Conservation (phyloP, 1,140 invertebrate species). For the Rhynchophorus ferrugineus region DNA sequence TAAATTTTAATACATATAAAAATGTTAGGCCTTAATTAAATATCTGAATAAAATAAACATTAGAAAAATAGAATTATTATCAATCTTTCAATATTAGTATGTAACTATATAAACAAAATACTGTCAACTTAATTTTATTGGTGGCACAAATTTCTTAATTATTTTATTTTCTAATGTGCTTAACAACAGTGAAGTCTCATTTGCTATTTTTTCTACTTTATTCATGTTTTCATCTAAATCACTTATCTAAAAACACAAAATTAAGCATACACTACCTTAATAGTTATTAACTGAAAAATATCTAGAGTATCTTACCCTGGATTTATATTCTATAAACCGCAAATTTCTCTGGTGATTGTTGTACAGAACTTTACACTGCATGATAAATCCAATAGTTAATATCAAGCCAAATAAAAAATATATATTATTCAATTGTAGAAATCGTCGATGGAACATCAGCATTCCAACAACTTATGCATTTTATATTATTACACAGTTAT, state of each 20-base stretch:
- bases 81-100: too few species aligned
- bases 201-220: slow-evolving; percentile 43
- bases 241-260: slow-evolving; percentile 41
- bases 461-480: slow-evolving; percentile 22
- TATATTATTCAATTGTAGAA: slow-evolving; percentile 30
- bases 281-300: slow-evolving; percentile 2
- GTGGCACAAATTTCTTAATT: slow-evolving; percentile 3
- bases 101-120: too few species aligned
- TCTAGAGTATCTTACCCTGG: slow-evolving; percentile 43
- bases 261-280: not conserved
- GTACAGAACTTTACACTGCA: slow-evolving; percentile 31
- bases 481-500: slow-evolving; percentile 1
- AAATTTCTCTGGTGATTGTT: slow-evolving; percentile 31
- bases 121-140: slow-evolving; percentile 7
- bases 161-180: slow-evolving; percentile 19
- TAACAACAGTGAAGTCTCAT: slow-evolving; percentile 33
- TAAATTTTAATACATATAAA: too few species aligned
- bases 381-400: slow-evolving; percentile 27
- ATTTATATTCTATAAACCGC: slow-evolving; percentile 33
- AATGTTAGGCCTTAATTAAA: too few species aligned
- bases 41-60: too few species aligned
- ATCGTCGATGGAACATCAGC: slow-evolving; percentile 16
- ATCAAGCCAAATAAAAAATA: slow-evolving; percentile 29
- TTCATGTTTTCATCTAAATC: slow-evolving; percentile 45
- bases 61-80: too few species aligned